phyloP scores from a whole-genome alignment of 2,888 invertebrate genomes.

The Drosophila hamatofila region DNA sequence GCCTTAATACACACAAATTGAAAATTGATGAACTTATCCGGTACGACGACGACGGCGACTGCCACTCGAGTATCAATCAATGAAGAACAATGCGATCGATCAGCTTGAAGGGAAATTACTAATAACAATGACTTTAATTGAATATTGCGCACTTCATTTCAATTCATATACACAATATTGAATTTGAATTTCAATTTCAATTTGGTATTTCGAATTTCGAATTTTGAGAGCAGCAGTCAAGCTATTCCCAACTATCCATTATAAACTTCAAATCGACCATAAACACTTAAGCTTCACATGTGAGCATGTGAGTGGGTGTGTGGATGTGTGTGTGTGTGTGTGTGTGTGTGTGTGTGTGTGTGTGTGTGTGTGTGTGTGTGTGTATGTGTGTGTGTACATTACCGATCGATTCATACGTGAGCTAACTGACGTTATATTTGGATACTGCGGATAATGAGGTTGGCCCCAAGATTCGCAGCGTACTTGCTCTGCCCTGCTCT shows the following conservation, averaged over 20 bases:
- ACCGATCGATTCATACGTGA: conserved; percentile 50
- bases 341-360: neutral
- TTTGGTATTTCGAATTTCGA: conserved; percentile 6
- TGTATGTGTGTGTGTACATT: conserved; percentile 1
- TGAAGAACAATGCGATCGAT: conserved; percentile 37
- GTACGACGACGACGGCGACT: conserved; percentile 40
- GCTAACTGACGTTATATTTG: conserved; percentile 65
- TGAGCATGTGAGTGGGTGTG: neutral
- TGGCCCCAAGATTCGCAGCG: conserved; percentile 57
- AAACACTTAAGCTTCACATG: conserved; percentile 71
- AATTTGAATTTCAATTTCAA: conserved; percentile 33
- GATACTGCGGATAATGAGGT: conserved; percentile 63
- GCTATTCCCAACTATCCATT: conserved; percentile 71
- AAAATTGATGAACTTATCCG: conserved; percentile 84
- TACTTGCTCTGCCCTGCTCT: conserved; percentile 37
- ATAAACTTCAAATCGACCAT: conserved; percentile 82
- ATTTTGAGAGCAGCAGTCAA: conserved; percentile 31
- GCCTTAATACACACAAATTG: conserved; percentile 82
- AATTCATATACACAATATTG: conserved; percentile 38
- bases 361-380: too few relatives aligned
- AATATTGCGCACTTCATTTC: conserved; percentile 83
- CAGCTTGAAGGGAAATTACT: conserved; percentile 76
- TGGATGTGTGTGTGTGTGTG: neutral
- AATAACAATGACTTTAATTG: conserved; percentile 82
- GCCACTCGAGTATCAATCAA: conserved; percentile 59